A percentile compares a stretch with the other conserved stretches of the same genome.
Evolutionary conservation across 2,113 vertebrate genomes (phyloP).

Genomic region (Hydropotes inermis): DNA sequence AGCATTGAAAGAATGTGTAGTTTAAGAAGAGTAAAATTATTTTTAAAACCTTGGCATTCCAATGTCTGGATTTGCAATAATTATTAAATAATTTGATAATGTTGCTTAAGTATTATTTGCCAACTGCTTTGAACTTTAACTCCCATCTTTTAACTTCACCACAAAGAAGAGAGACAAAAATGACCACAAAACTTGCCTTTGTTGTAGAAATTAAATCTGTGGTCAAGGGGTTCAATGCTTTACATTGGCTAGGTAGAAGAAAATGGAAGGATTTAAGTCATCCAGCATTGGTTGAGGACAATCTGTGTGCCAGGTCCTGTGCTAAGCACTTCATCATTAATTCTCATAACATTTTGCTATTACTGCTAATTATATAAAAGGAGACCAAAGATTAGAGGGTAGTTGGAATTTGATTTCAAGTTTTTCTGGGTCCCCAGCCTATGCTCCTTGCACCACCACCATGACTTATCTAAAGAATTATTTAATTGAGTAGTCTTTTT

Average conservation of each 20-base stretch:
- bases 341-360: conserved; percentile 3
- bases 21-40: conserved; percentile 2
- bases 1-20: neutral
- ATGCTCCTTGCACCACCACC: neutral
- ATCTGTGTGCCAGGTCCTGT: neutral
- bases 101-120: neutral
- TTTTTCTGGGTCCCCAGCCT: neutral
- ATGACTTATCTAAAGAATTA: neutral
- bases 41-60: neutral
- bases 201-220: conserved; percentile 14
- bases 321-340: conserved; percentile 7
- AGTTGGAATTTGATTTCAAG: neutral
- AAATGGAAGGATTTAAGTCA: neutral
- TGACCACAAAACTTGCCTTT: neutral
- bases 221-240: neutral
- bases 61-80: conserved; percentile 14
- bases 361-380: neutral
- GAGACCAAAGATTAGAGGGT: neutral
- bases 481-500: neutral
- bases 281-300: neutral
- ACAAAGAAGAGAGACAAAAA: neutral
- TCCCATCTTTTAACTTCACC: neutral
- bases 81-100: neutral
- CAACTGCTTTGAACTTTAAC: conserved; percentile 17
- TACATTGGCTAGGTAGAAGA: neutral